phyloP scores from a whole-genome alignment of 2,888 invertebrate species.

The Ganaspis brasiliensis region DNA sequence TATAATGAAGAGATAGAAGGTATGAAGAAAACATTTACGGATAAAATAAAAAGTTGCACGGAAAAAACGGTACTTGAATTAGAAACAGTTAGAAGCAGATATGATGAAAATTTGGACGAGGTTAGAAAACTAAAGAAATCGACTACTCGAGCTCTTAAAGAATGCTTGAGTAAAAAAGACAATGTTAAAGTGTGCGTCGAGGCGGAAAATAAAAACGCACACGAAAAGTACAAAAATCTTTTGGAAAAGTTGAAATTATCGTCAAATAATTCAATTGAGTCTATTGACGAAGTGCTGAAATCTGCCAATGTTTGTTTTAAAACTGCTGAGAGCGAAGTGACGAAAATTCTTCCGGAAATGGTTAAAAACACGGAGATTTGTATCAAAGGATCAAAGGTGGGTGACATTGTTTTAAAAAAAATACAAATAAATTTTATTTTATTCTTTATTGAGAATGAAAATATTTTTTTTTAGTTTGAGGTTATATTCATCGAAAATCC shows the following conservation, averaged over 20 bases:
- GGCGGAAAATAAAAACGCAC: neutral
- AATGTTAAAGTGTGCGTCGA: slow-evolving; percentile 4
- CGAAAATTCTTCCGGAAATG: slow-evolving; percentile 1
- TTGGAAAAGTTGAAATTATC: neutral
- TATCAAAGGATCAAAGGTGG: slow-evolving; percentile 22
- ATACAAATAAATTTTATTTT: neutral
- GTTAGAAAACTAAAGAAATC: slow-evolving; percentile 25
- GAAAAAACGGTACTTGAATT: slow-evolving; percentile 23
- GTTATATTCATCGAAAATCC: too few relatives aligned
- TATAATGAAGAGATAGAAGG: neutral
- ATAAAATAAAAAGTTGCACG: neutral
- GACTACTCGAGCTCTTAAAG: slow-evolving; percentile 15
- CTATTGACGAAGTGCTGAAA: slow-evolving; percentile 9
- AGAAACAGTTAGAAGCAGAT: slow-evolving; percentile 10
- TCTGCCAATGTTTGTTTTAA: neutral
- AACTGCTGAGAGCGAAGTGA: slow-evolving; percentile 1
- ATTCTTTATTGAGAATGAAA: too few relatives aligned
- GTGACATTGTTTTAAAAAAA: neutral
- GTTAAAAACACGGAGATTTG: slow-evolving; percentile 4
- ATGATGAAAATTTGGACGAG: slow-evolving; percentile 23
- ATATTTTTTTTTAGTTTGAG: too few relatives aligned
- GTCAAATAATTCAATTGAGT: neutral
- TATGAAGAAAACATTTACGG: neutral
- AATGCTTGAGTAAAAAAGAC: slow-evolving; percentile 17
- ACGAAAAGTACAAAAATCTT: slow-evolving; percentile 7